phyloP scores from a whole-genome alignment of 2,113 vertebrate species.

The Nibea coibor region DNA sequence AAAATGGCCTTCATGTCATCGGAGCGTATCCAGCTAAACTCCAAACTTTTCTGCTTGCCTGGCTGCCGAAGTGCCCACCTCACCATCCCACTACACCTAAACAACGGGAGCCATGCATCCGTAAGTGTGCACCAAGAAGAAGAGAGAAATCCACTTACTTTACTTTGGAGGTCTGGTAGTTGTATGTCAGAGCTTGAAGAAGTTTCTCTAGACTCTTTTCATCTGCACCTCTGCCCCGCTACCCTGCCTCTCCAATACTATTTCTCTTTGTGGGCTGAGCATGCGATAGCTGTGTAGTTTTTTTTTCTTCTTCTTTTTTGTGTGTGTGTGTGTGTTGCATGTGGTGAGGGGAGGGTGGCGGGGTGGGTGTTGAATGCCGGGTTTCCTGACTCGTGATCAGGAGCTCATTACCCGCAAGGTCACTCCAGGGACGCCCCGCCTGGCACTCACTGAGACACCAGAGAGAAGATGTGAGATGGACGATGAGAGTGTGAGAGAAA shows the following conservation, averaged over 20 bases:
- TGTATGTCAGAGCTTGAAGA: conserved; percentile 71
- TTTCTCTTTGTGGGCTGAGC: conserved; percentile 79
- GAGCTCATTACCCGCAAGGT: conserved; percentile 86
- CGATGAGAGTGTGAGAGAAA: conserved; percentile 32
- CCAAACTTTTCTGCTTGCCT: conserved; percentile 47
- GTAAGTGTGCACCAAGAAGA: conserved; percentile 3
- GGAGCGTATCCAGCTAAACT: not conserved
- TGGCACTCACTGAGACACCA: conserved; percentile 65
- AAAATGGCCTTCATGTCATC: conserved; percentile 27
- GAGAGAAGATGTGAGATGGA: conserved; percentile 64
- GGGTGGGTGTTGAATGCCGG: conserved; percentile 75
- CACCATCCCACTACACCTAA: conserved; percentile 20
- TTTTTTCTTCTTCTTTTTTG: conserved; percentile 20
- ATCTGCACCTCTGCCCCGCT: conserved; percentile 78
- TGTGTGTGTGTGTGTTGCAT: conserved; percentile 56
- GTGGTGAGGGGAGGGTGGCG: conserved; percentile 61
- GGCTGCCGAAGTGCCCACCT: conserved; percentile 37
- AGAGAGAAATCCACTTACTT: conserved; percentile 79
- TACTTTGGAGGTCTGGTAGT: conserved; percentile 80
- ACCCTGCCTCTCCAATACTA: conserved; percentile 74
- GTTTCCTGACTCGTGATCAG: conserved; percentile 84
- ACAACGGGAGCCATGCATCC: conserved; percentile 15
- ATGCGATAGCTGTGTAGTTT: conserved; percentile 72
- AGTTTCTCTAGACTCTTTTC: conserved; percentile 79
- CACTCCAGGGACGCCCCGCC: conserved; percentile 80